These are phyloP conservation scores for Macropodus opercularis DNA, from an alignment of 2,797 vertebrate genomes.

Conservation along the genomic window DNA sequence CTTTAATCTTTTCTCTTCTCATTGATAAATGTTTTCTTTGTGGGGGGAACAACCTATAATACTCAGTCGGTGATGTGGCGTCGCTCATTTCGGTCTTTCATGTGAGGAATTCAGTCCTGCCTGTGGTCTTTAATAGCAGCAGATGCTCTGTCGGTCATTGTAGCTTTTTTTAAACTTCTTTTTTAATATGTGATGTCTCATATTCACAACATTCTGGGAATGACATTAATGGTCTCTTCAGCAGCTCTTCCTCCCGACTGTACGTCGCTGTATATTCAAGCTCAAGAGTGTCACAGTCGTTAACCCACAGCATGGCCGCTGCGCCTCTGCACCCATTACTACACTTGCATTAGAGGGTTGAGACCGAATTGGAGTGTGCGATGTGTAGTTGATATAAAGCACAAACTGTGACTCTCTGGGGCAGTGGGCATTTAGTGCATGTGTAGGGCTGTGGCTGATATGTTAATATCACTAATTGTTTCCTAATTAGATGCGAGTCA, in stretches of 20 bases:
- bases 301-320: conserved; percentile 62
- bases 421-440: conserved; percentile 57
- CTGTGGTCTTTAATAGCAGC: not conserved
- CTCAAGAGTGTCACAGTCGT: conserved; percentile 60
- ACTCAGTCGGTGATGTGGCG: conserved; percentile 16
- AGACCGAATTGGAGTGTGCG: conserved; percentile 59
- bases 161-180: conserved; percentile 44
- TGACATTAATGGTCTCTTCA: conserved; percentile 43
- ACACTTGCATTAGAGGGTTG: conserved; percentile 40
- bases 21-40: conserved; percentile 35
- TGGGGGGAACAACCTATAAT: conserved; percentile 20
- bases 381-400: conserved; percentile 50
- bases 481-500: conserved; percentile 79
- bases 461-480: conserved; percentile 81
- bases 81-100: conserved; percentile 21
- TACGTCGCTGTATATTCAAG: conserved; percentile 47
- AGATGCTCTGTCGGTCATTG: conserved; percentile 7
- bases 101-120: conserved; percentile 5
- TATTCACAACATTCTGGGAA: conserved; percentile 31
- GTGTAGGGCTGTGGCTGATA: conserved; percentile 58
- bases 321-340: conserved; percentile 59
- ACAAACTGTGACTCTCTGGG: conserved; percentile 62
- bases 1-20: conserved; percentile 52
- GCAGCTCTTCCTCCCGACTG: conserved; percentile 11
- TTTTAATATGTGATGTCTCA: conserved; percentile 23